phyloP scores from a whole-genome alignment of 2,797 vertebrate genomes.

The Selene dorsalis region DNA sequence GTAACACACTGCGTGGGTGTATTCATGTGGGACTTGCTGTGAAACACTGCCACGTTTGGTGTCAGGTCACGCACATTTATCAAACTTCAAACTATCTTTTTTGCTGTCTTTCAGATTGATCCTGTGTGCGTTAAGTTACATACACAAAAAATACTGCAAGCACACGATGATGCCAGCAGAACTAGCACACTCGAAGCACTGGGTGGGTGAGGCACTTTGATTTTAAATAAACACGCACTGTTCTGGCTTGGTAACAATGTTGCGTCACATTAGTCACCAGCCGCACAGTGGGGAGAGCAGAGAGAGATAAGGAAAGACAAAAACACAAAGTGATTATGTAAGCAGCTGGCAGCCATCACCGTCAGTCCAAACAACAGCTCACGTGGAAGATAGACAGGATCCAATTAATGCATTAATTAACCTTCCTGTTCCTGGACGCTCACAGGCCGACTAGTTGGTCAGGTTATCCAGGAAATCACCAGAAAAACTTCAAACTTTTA shows the following conservation, averaged over 20 bases:
- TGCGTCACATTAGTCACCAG: conserved; percentile 41
- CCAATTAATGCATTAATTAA: conserved; percentile 6
- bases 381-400: conserved; percentile 30
- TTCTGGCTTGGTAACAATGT: conserved; percentile 35
- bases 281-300: conserved; percentile 4
- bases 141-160: neutral
- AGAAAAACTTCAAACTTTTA: neutral
- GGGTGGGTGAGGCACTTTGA: conserved; percentile 3
- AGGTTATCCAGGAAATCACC: neutral
- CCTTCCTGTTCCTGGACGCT: neutral
- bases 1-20: conserved; percentile 1
- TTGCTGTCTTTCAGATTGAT: neutral
- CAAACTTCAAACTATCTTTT: neutral
- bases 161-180: neutral
- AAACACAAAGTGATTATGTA: conserved; percentile 49
- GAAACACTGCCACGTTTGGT: neutral
- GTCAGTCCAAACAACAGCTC: conserved; percentile 26
- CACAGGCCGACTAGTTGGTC: neutral
- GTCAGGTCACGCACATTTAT: neutral
- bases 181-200: neutral
- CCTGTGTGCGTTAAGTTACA: neutral
- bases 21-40: neutral
- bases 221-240: conserved; percentile 7
- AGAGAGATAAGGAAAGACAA: conserved; percentile 16
- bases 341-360: conserved; percentile 45